phyloP scores from a whole-genome alignment of 2,113 vertebrate genomes.

The Chloropsis cyanopogon region DNA sequence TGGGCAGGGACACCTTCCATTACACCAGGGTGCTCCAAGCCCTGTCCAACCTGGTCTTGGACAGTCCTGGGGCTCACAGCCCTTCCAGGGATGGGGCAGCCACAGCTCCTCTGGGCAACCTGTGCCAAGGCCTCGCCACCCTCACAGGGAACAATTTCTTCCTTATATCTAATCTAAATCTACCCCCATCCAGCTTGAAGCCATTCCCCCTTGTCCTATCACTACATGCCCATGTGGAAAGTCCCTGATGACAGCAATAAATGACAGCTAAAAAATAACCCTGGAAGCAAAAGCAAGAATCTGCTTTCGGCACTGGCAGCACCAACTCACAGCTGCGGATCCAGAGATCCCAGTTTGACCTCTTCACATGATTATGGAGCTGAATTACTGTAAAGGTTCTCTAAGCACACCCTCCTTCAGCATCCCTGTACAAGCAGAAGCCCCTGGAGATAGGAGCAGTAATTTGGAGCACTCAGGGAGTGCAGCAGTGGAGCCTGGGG shows the following conservation, averaged over 20 bases:
- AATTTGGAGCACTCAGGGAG: not conserved
- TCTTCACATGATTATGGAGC: not conserved
- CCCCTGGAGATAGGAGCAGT: not conserved
- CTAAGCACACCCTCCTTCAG: not conserved
- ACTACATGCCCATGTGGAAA: not conserved
- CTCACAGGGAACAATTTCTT: not conserved
- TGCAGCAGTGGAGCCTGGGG: not conserved
- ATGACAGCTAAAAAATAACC: not conserved
- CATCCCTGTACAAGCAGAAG: not conserved
- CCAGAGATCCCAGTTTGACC: not conserved
- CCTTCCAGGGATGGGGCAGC: not conserved
- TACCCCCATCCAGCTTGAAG: not conserved
- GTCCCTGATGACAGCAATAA: not conserved
- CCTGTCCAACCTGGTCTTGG: not conserved
- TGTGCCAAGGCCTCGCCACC: not conserved
- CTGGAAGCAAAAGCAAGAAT: not conserved
- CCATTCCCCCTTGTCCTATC: not conserved
- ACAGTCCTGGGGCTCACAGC: not conserved
- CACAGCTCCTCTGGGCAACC: not conserved
- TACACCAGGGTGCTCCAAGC: not conserved
- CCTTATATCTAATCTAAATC: not conserved
- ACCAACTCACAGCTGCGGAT: not conserved
- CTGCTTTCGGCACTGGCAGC: not conserved
- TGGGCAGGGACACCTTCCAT: not conserved
- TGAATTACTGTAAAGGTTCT: not conserved